Evolutionary conservation across 2,888 invertebrate genomes (phyloP).

Genomic region (Galerucella pusilla): DNA sequence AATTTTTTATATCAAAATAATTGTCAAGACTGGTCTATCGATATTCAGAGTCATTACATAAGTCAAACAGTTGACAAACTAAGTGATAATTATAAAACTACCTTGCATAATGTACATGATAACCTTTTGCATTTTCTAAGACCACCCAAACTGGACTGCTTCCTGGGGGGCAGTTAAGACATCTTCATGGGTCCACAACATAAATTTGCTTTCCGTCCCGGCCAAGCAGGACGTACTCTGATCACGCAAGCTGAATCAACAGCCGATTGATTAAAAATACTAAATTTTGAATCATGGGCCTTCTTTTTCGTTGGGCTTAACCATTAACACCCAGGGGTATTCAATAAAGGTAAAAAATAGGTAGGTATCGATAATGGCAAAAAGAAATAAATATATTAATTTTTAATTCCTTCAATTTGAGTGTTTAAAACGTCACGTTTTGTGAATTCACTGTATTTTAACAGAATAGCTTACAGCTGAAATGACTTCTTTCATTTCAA

Average conservation of each 20-base stretch:
- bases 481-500: no score
- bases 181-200: slow-evolving; percentile 62
- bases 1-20: background rate
- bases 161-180: slow-evolving; percentile 63
- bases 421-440: no score
- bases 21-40: slow-evolving; percentile 8
- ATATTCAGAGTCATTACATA: slow-evolving; percentile 43
- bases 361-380: no score
- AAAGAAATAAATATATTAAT: no score
- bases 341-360: slow-evolving; percentile 7
- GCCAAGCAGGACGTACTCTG: slow-evolving; percentile 53
- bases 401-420: no score
- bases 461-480: no score
- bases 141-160: slow-evolving; percentile 61
- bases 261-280: slow-evolving; percentile 59
- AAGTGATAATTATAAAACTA: slow-evolving; percentile 60
- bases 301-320: slow-evolving; percentile 26
- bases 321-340: slow-evolving; percentile 24
- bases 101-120: slow-evolving; percentile 57
- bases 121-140: slow-evolving; percentile 57
- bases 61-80: slow-evolving; percentile 56
- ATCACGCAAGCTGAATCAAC: slow-evolving; percentile 60
- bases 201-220: slow-evolving; percentile 57
- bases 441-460: no score
- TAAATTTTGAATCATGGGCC: slow-evolving; percentile 54